Percentiles rank a stretch among this genome's conserved stretches.
Evolutionary conservation across 2,888 invertebrate genomes (phyloP).

Genomic region (Drosophila diplacantha): DNA sequence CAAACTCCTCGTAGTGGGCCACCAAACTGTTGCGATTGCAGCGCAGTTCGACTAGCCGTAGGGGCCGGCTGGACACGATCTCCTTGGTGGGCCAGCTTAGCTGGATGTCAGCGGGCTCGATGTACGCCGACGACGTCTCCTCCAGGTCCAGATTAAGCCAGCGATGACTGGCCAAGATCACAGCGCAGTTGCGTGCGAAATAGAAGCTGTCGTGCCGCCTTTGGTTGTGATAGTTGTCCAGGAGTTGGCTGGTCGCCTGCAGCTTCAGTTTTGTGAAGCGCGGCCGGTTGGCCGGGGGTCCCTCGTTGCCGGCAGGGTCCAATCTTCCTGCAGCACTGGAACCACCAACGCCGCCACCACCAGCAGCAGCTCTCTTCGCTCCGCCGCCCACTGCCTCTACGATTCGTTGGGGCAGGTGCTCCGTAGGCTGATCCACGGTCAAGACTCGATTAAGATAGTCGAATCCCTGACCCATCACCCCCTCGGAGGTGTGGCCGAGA

Average conservation of each 20-base stretch:
- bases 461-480: slow-evolving; percentile 95
- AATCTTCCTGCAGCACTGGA: not conserved
- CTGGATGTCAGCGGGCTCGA: slow-evolving; percentile 29
- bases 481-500: slow-evolving; percentile 92
- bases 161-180: slow-evolving; percentile 74
- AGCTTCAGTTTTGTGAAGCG: slow-evolving; percentile 74
- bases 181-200: slow-evolving; percentile 75
- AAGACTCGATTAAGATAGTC: slow-evolving; percentile 90
- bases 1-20: slow-evolving; percentile 69
- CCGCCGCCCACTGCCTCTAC: slow-evolving; percentile 41
- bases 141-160: slow-evolving; percentile 67
- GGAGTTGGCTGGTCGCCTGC: slow-evolving; percentile 48
- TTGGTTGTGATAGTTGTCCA: slow-evolving; percentile 76
- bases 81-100: slow-evolving; percentile 34
- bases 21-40: slow-evolving; percentile 71
- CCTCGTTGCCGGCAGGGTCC: not conserved
- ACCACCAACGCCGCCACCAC: not conserved
- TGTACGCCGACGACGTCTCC: not conserved
- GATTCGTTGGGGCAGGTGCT: slow-evolving; percentile 74
- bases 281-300: slow-evolving; percentile 29
- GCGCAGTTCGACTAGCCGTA: slow-evolving; percentile 74
- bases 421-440: slow-evolving; percentile 80
- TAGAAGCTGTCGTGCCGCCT: slow-evolving; percentile 75
- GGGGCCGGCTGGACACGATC: slow-evolving; percentile 53
- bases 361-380: not conserved